Evolutionary conservation across 2,113 vertebrate species (phyloP).

Genomic region (Gorsachius goisagi): DNA sequence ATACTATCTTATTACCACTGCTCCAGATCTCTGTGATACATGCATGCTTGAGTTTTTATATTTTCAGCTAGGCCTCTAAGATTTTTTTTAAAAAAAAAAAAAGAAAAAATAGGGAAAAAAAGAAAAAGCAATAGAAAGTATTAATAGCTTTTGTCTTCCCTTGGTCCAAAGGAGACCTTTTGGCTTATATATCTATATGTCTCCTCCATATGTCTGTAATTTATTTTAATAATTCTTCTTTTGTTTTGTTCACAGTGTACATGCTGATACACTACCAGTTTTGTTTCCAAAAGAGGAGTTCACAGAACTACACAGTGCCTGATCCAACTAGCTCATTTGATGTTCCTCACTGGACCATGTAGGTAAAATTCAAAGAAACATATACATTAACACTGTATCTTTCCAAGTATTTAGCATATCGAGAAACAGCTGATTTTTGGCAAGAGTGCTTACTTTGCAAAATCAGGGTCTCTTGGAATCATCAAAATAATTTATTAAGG

Average conservation of each 20-base stretch:
- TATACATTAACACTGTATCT: neutral
- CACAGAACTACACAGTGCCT: conserved; percentile 10
- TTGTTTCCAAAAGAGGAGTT: conserved; percentile 43
- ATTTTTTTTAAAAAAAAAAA: neutral
- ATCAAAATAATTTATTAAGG: neutral
- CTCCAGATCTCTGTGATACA: neutral
- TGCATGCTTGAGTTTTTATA: neutral
- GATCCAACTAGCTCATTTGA: conserved; percentile 7
- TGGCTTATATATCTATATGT: neutral
- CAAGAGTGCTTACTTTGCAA: neutral
- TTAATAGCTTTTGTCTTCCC: neutral
- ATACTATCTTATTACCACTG: neutral
- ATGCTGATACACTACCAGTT: conserved; percentile 7
- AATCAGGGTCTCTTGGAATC: neutral
- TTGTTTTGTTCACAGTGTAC: conserved; percentile 44
- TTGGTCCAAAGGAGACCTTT: neutral
- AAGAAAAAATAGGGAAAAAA: too few relatives aligned
- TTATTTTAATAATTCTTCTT: neutral
- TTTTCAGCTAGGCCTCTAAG: neutral
- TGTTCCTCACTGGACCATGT: conserved; percentile 56
- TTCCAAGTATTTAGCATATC: neutral
- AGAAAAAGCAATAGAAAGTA: neutral
- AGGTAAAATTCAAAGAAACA: conserved; percentile 7
- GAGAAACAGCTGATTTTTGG: neutral
- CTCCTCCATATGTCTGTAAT: neutral